Evolutionary conservation across 2,888 invertebrate species (phyloP).

Genomic region (Agrochola macilenta): DNA sequence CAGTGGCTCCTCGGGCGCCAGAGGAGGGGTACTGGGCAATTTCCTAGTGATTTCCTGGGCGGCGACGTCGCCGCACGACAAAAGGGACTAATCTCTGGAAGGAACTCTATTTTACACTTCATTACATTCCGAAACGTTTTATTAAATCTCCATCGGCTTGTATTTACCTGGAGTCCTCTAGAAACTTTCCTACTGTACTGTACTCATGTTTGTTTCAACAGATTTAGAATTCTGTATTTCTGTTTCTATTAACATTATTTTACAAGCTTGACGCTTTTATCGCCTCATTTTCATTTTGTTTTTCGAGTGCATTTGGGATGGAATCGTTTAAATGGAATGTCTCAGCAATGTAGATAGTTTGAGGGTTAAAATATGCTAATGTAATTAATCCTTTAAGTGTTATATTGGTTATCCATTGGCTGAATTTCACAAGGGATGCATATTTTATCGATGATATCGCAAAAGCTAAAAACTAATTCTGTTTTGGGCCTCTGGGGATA

Average conservation of each 20-base stretch:
- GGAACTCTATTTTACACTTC: constrained; percentile 87
- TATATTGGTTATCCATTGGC: constrained; percentile 32
- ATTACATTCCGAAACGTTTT: constrained; percentile 80
- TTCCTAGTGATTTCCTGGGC: constrained; percentile 85
- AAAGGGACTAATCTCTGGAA: constrained; percentile 85
- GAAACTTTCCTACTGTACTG: constrained; percentile 39
- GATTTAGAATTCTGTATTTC: constrained; percentile 56
- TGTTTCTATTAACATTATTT: constrained; percentile 56
- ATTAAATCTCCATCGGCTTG: constrained; percentile 72
- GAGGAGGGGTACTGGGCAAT: constrained; percentile 80
- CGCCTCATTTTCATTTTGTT: constrained; percentile 53
- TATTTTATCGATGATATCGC: constrained; percentile 43
- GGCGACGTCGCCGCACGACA: constrained; percentile 75
- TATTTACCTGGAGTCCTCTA: constrained; percentile 62
- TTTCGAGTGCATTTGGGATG: constrained; percentile 56
- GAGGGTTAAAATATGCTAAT: constrained; percentile 58
- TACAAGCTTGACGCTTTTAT: constrained; percentile 49
- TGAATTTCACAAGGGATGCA: constrained; percentile 41
- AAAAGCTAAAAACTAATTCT: constrained; percentile 47
- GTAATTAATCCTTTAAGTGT: constrained; percentile 54
- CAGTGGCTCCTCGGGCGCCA: constrained; percentile 54
- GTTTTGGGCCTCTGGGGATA: constrained; percentile 16
- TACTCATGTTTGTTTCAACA: constrained; percentile 54
- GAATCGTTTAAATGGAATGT: constrained; percentile 42
- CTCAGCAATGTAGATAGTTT: constrained; percentile 24